These are phyloP conservation scores for Etheostoma spectabile DNA, from an alignment of 2,113 vertebrate genomes.

Conservation along the genomic window DNA sequence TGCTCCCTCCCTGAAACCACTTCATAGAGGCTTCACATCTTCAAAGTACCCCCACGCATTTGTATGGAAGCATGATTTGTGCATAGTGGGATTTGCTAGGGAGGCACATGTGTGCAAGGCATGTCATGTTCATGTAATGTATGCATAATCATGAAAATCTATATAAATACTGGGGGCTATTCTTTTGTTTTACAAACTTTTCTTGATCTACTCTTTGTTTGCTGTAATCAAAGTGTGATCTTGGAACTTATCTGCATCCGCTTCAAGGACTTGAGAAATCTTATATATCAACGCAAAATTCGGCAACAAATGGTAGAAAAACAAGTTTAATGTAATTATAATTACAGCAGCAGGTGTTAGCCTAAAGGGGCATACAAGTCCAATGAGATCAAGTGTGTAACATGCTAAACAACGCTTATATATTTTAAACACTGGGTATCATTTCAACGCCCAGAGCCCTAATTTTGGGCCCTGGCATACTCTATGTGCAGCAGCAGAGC, in stretches of 20 bases:
- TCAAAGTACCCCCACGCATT: constrained; percentile 71
- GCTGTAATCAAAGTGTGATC: constrained; percentile 27
- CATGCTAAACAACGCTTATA: not conserved
- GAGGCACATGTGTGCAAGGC: constrained; percentile 65
- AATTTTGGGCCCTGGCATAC: constrained; percentile 18
- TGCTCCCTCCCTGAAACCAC: constrained; percentile 70
- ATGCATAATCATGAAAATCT: constrained; percentile 8
- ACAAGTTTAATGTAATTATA: constrained; percentile 25
- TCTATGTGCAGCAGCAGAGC: constrained; percentile 27
- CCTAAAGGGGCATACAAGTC: constrained; percentile 11
- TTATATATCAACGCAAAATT: not conserved
- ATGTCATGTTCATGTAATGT: constrained; percentile 49
- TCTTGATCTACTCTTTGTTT: constrained; percentile 12
- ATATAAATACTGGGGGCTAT: constrained; percentile 29
- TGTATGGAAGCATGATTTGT: constrained; percentile 36
- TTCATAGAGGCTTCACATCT: constrained; percentile 73
- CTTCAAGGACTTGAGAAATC: constrained; percentile 3
- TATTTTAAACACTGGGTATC: constrained; percentile 31
- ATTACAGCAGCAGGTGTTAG: constrained; percentile 34
- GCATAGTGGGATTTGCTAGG: constrained; percentile 7
- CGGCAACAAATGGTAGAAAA: not conserved
- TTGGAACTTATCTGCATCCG: constrained; percentile 17
- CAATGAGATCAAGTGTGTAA: constrained; percentile 17
- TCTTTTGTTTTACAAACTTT: constrained; percentile 15
- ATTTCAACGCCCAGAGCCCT: constrained; percentile 25